Percentiles rank a stretch among this genome's conserved stretches.
These are phyloP conservation scores for Axis porcinus DNA, from an alignment of 2,113 vertebrate genomes.

Conservation along the genomic window DNA sequence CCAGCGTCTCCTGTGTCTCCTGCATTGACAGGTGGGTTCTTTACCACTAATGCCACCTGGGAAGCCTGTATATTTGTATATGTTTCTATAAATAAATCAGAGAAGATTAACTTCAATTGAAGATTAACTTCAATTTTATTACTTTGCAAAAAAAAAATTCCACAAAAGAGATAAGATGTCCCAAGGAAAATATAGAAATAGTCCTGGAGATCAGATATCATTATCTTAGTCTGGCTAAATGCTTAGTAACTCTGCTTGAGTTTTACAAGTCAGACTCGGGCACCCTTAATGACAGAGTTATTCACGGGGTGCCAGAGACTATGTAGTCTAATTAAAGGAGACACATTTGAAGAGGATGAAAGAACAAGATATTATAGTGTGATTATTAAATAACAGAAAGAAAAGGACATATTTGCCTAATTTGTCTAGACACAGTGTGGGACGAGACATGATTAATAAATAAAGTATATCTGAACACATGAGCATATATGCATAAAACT, in stretches of 20 bases:
- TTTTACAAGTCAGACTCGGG: neutral
- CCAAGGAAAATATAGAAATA: neutral
- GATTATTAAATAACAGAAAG: neutral
- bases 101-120: neutral
- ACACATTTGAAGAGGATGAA: neutral
- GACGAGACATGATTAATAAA: neutral
- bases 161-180: neutral
- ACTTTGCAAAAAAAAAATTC: neutral
- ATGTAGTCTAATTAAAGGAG: neutral
- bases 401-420: neutral
- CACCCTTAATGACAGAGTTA: neutral
- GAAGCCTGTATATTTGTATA: neutral
- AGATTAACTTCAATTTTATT: neutral
- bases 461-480: neutral
- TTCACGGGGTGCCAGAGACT: neutral
- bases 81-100: neutral
- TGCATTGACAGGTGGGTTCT: neutral
- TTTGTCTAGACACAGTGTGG: neutral
- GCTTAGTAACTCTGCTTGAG: neutral
- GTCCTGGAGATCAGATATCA: neutral
- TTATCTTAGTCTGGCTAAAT: neutral
- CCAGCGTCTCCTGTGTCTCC: neutral
- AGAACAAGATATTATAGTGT: neutral
- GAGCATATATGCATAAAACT: neutral
- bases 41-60: neutral